Evolutionary conservation across 1,140 invertebrate genomes (phyloP), one percentile per base, ranked within the genome.

Genomic region (Caerostris extrusa): DNA sequence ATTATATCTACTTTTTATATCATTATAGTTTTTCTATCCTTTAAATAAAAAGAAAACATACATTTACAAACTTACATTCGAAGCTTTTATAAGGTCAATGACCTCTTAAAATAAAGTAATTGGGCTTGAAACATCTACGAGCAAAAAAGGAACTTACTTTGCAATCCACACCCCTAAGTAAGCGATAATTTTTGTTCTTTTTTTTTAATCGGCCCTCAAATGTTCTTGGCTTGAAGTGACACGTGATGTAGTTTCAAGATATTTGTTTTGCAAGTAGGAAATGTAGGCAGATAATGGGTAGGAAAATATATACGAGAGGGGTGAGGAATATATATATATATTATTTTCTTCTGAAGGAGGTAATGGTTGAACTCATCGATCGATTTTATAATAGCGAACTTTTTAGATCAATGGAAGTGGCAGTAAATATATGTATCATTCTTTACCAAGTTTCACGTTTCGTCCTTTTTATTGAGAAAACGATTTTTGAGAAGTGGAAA

Each of bases 81-180:
- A 77, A 77, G 71, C 50, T 77, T 77, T 77, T 77, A 77, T 53
- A 77, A 77, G 71, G 71, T 77, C 3, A 77, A 8, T 77, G 71
- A 77, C 10, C 71, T 12, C 50, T 77, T 34, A 3, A 5, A 5
- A 12, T 53, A 77, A 77, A 77, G 71, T 50, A 77, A 77, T 77
- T 50, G 34, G 71, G 71, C 50, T 34, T 34, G 34, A 53, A 77
- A 77, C 71, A 77, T 77, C 71, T 77, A 34, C 3, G 3, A 10
- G 10, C 50, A 53, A 14, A 53, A n/a, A 34, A 77, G 19, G 50
- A 77, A 53, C 8, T 12, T 12, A 34, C 5, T 12, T 50, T 34
- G 50, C 50, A 77, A 53, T 50, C 50, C 19, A 53, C 71, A 5
- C 71, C 71, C 12, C 10, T 2, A 34, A 77, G 50, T 50, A 34